Conservation (phyloP, 2,113 vertebrate species). For the Delphinus delphis region DNA sequence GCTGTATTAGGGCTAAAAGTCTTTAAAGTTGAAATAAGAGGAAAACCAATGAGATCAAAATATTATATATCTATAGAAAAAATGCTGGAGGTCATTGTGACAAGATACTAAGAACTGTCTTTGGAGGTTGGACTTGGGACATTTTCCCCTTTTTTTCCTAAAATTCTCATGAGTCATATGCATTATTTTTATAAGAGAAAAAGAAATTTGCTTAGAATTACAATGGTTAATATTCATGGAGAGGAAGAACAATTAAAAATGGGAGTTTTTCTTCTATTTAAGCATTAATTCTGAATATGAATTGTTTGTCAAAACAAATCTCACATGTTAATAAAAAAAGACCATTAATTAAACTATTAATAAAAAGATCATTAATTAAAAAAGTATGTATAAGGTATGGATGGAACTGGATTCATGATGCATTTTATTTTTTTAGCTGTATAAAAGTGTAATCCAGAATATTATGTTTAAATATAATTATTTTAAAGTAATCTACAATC, state of each 20-base stretch:
- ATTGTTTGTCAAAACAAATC: neutral
- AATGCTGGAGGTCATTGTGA: neutral
- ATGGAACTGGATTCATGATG: neutral
- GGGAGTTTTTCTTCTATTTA: neutral
- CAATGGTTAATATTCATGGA: neutral
- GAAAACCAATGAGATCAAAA: neutral
- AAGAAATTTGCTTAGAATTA: neutral
- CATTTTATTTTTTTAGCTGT: conserved; percentile 2
- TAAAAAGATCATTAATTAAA: neutral
- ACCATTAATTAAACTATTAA: neutral
- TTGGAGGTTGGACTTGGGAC: neutral
- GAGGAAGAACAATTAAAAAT: neutral
- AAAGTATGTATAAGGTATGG: neutral
- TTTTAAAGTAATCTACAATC: neutral
- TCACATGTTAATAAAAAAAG: neutral
- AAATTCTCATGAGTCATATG: neutral
- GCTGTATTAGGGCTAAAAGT: neutral
- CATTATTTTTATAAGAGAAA: neutral
- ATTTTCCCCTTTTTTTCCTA: neutral
- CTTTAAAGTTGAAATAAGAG: neutral
- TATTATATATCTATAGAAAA: neutral
- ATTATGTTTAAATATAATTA: neutral
- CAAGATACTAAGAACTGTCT: neutral
- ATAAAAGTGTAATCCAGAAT: neutral
- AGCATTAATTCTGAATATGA: neutral